Evolutionary conservation across 2,888 invertebrate genomes (phyloP).

Genomic region (Salticus scenicus): DNA sequence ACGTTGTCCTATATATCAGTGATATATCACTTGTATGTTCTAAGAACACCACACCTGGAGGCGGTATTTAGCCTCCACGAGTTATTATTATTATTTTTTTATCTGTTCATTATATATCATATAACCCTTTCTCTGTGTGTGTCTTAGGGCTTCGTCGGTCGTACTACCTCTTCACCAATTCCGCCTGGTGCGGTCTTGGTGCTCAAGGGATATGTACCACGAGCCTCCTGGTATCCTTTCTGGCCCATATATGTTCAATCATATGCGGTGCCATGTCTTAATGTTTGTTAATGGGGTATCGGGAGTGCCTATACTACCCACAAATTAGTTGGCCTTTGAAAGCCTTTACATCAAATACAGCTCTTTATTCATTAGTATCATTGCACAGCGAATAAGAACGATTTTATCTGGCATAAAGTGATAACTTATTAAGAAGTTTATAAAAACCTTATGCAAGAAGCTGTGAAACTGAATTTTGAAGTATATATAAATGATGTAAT

Average conservation of each 20-base stretch:
- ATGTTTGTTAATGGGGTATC: constrained; percentile 33
- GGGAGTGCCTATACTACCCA: constrained; percentile 60
- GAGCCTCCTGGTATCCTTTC: constrained; percentile 31
- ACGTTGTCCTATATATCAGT: constrained; percentile 87
- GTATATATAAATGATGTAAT: too few species aligned
- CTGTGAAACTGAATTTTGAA: too few species aligned
- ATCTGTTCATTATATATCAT: not conserved
- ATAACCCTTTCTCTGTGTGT: constrained; percentile 32
- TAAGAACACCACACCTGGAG: constrained; percentile 83
- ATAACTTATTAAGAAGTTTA: too few species aligned
- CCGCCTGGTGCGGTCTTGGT: constrained; percentile 63
- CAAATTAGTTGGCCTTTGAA: constrained; percentile 31
- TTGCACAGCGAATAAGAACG: too few species aligned
- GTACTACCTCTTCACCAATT: constrained; percentile 22
- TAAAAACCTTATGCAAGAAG: too few species aligned
- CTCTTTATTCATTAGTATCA: too few species aligned
- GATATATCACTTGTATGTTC: constrained; percentile 97
- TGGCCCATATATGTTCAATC: constrained; percentile 61
- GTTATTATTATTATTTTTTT: too few species aligned
- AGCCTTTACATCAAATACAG: too few species aligned
- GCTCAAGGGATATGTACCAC: not conserved
- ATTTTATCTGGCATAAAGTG: too few species aligned
- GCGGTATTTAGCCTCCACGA: constrained; percentile 63
- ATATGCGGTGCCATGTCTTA: constrained; percentile 57
- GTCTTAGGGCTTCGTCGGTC: constrained; percentile 32